A percentile compares a stretch with the other conserved stretches of the same genome.
Evolutionary conservation across 2,113 vertebrate species (phyloP).

Genomic region (Atlantisia rogersi): DNA sequence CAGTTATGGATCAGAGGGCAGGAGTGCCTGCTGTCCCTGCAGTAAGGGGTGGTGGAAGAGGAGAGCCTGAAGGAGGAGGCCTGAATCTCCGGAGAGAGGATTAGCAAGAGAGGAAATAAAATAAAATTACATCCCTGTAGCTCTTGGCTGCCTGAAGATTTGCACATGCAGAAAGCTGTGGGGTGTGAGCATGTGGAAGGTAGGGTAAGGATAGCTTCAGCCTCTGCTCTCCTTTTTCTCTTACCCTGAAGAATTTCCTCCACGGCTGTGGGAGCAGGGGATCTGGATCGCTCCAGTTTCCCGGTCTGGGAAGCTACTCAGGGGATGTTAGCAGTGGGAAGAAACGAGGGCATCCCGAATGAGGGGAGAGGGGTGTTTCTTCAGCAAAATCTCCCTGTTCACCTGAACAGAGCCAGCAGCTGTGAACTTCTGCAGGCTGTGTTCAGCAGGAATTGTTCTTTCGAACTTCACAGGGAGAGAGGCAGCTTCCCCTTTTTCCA

Average conservation of each 20-base stretch:
- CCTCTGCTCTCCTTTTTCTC: not conserved
- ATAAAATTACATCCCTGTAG: not conserved
- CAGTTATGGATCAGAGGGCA: not conserved
- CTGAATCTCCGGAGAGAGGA: not conserved
- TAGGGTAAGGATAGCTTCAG: not conserved
- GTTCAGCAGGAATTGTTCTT: not conserved
- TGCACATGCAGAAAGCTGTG: not conserved
- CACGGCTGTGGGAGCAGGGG: not conserved
- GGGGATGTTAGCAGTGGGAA: not conserved
- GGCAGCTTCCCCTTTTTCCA: not conserved
- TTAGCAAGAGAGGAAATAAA: not conserved
- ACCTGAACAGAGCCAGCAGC: not conserved
- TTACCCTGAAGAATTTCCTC: not conserved
- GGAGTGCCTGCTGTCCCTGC: not conserved
- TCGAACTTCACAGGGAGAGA: not conserved
- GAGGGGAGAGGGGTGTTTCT: not conserved
- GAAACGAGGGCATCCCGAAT: not conserved
- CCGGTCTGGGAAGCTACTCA: fast-evolving
- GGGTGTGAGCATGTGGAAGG: not conserved
- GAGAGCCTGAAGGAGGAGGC: not conserved
- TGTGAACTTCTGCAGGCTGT: not conserved
- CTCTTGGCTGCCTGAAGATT: not conserved
- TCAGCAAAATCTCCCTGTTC: not conserved
- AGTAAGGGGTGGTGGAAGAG: not conserved
- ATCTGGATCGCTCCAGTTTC: not conserved